These are phyloP conservation scores for Tachystola acroxantha DNA, from an alignment of 2,888 invertebrate genomes.

Conservation along the genomic window DNA sequence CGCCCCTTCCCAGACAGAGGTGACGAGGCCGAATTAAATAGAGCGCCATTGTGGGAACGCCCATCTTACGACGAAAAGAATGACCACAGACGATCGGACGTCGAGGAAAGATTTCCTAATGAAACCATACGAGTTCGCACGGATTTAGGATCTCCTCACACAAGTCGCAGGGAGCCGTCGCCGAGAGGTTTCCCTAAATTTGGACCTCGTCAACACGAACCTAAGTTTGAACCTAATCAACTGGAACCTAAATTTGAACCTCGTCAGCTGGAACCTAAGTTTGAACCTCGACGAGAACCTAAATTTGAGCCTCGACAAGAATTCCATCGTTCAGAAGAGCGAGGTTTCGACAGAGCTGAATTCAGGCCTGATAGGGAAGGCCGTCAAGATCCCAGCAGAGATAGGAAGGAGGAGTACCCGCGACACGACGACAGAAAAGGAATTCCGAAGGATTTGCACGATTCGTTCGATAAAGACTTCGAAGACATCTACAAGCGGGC, in stretches of 20 bases:
- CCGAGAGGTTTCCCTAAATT: conserved; percentile 12
- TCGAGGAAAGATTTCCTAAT: conserved; percentile 6
- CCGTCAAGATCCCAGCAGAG: conserved; percentile 4
- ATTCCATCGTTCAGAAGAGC: conserved; percentile 2
- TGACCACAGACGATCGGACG: conserved; percentile 5
- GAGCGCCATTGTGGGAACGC: conserved; percentile 21
- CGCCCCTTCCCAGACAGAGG: conserved; percentile 19
- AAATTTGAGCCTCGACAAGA: conserved; percentile 10
- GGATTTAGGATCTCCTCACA: conserved; percentile 8
- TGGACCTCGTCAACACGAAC: background rate
- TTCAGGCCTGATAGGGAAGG: conserved; percentile 1
- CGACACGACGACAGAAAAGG: conserved; percentile 21
- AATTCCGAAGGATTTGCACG: conserved; percentile 13
- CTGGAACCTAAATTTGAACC: conserved; percentile 1
- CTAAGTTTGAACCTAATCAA: conserved; percentile 4
- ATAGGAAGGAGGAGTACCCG: conserved; percentile 18
- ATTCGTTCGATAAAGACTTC: conserved; percentile 46
- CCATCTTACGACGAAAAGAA: conserved; percentile 24
- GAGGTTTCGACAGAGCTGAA: conserved; percentile 6
- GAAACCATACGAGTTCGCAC: conserved; percentile 13
- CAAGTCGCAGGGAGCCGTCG: conserved; percentile 13
- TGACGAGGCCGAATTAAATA: conserved; percentile 7
- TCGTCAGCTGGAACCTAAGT: background rate
- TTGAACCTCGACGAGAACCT: conserved; percentile 5
- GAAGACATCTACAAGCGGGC: conserved; percentile 56